Evolutionary conservation across 2,797 vertebrate genomes (phyloP), one percentile per base, ranked within the genome.

Genomic region (Peromyscus melanophrys): DNA sequence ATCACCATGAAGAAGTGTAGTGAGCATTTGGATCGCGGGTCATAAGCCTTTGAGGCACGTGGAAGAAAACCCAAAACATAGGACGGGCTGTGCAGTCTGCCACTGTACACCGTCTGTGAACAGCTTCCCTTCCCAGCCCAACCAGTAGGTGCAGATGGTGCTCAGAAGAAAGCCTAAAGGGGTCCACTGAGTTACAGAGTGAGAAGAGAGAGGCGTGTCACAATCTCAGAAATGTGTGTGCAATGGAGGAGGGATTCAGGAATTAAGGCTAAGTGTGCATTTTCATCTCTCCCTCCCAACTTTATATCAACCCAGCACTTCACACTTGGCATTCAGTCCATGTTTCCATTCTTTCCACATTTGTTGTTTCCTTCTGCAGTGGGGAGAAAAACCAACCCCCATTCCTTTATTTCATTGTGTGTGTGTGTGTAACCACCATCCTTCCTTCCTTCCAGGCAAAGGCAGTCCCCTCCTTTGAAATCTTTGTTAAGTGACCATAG

Each of bases 1-100:
- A 2, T n/a, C 34, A 25, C 43, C 21, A 3, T 6, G 3, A 69
- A 29, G 16, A 40, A 81, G 2, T 34, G 6, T 0, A 1, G 57
- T 0, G 1, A 49, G 46, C 4, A 0, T 46, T 46, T n/a, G n/a
- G n/a, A n/a, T n/a, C n/a, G n/a, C n/a, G n/a, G n/a, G n/a, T n/a
- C n/a, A n/a, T n/a, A n/a, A n/a, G n/a, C n/a, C n/a, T n/a, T n/a
- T 46, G 11, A n/a, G 40, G 52, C 6, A 13, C 1, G 0, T 6
- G 23, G 4, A 57, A 57, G 43, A 25, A 57, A 76, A 77, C 34
- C n/a, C 25, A 34, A 55, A 55, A 31, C n/a, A 31, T 10, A 57
- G 12, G n/a, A n/a, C n/a, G n/a, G n/a, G n/a, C n/a, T n/a, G 49
- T 29, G 14, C 31, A 34, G 27, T 29, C 25, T n/a, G 37, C 19